Base-by-base conservation (phyloP, 1,140 invertebrate genomes). In the Homalodisca vitripennis region DNA sequence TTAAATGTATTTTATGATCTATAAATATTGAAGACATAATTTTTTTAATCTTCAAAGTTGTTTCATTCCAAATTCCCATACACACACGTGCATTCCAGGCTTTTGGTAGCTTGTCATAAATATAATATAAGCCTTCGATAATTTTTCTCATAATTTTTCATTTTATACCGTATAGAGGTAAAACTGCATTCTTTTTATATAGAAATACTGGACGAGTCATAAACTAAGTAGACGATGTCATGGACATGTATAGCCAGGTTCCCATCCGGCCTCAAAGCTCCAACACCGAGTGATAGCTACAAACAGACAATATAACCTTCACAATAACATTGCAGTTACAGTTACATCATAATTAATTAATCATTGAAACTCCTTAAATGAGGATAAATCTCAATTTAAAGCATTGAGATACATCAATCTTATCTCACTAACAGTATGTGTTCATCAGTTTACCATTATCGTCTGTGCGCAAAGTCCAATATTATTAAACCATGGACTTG, bases 201-300 rank as follows among this genome's bases (percentile, higher is more conserved):
- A n/a, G n/a, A n/a, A n/a, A n/a, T n/a, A n/a, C n/a, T n/a, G n/a
- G n/a, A n/a, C n/a, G n/a, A n/a, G n/a, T n/a, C n/a, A n/a, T n/a
- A n/a, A n/a, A n/a, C 34, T 60, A 60, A 27, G 55, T 6, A 13
- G 55, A 60, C 10, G 55, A 22, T 14, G 55, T 60, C 55, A 60
- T 60, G 55, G 55, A 60, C 55, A 60, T 26, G 55, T 60, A 60
- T 2, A 60, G 55, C 55, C 55, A 60, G 29, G 24, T 30, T 26
- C 55, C 27, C 55, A 60, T 60, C 24, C 34, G 46, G 26, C 41
- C 34, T 66, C 63, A 66, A 26, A 66, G 63, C 63, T 66, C 63
- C 63, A 66, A 22, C 17, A 66, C 63, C 6, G 63, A 47, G 31
- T 66, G 63, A 27, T 66, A 66, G 41, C 63, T 66, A 27, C 17